Conservation (phyloP, 2,797 vertebrate species). For the Cephalopachus bancanus region DNA sequence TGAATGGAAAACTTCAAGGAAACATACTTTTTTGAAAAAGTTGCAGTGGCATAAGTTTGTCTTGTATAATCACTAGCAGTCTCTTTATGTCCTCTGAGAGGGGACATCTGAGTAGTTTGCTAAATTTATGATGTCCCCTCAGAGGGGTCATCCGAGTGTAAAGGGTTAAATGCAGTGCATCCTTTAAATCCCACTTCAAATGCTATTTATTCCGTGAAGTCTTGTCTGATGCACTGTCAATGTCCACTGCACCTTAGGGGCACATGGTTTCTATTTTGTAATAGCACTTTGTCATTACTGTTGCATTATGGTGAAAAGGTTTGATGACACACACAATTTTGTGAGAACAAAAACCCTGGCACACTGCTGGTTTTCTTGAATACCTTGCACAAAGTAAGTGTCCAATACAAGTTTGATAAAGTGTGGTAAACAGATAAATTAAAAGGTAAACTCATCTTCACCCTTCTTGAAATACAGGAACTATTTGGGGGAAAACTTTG, state of each 20-base stretch:
- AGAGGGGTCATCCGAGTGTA: too few species aligned
- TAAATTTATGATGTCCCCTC: too few species aligned
- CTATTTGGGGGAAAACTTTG: neutral
- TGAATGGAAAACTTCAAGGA: too few species aligned
- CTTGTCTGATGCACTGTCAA: neutral
- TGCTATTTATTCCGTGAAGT: neutral
- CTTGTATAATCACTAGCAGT: too few species aligned
- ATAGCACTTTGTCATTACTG: neutral
- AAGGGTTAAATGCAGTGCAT: neutral
- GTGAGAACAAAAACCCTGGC: neutral
- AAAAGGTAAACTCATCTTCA: constrained; percentile 31
- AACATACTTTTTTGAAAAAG: too few species aligned
- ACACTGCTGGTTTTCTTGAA: constrained; percentile 1
- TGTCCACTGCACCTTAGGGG: neutral
- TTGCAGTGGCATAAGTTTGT: too few species aligned
- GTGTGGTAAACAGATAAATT: constrained; percentile 39
- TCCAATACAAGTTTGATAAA: constrained; percentile 34
- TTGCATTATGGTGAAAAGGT: neutral
- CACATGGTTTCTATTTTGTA: neutral
- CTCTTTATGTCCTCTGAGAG: too few species aligned
- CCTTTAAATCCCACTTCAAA: neutral
- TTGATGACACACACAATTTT: neutral
- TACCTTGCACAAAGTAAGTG: neutral
- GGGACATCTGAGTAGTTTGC: too few species aligned
- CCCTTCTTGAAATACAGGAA: constrained; percentile 41